Evolutionary conservation across 2,113 vertebrate genomes (phyloP).

Genomic region (Thalassarche chlororhynchos): DNA sequence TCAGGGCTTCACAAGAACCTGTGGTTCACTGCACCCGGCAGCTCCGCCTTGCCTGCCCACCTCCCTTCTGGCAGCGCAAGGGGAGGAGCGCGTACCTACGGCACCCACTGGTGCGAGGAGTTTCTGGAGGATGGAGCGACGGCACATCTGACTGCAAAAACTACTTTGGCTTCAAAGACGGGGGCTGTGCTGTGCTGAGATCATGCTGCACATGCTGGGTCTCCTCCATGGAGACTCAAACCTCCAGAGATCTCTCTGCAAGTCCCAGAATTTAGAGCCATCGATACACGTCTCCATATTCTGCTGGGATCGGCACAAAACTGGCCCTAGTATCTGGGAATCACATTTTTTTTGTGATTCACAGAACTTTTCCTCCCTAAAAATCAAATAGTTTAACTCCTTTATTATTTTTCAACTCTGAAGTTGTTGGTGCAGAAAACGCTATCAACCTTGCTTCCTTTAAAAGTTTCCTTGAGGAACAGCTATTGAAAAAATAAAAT

Average conservation of each 20-base stretch:
- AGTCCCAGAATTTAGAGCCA: background rate
- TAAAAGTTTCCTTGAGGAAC: background rate
- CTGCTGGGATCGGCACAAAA: background rate
- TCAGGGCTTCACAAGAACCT: background rate
- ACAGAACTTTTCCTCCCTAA: background rate
- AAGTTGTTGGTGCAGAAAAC: background rate
- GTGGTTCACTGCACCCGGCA: background rate
- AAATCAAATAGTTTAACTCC: background rate
- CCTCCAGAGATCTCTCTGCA: background rate
- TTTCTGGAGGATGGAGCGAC: background rate
- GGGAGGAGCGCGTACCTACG: rapidly evolving
- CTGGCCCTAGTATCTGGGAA: background rate
- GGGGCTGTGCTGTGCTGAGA: background rate
- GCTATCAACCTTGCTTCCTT: background rate
- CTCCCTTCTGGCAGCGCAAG: background rate
- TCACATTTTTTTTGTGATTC: background rate
- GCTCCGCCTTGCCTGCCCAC: rapidly evolving
- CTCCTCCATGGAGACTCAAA: background rate
- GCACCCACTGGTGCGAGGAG: background rate
- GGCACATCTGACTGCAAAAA: background rate
- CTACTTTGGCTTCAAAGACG: background rate
- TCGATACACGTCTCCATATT: rapidly evolving
- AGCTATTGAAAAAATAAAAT: background rate
- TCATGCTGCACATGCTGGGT: background rate
- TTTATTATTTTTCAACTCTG: background rate